Conservation (phyloP, 2,113 vertebrate species). For the Suricata suricatta region DNA sequence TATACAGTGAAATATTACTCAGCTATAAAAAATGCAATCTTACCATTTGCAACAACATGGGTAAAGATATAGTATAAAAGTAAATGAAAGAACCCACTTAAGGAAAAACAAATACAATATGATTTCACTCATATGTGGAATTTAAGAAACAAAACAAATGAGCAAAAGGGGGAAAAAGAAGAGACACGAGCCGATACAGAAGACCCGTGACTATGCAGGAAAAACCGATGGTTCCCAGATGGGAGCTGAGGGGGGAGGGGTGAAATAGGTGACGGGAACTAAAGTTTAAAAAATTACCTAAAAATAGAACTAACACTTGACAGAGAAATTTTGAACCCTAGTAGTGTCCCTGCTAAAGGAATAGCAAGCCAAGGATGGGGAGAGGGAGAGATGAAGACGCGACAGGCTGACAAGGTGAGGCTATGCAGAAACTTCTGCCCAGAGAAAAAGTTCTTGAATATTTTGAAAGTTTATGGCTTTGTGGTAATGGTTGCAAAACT, state of each 20-base stretch:
- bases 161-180: not conserved
- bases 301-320: not conserved
- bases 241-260: not conserved
- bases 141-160: not conserved
- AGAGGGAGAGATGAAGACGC: not conserved
- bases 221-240: not conserved
- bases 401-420: not conserved
- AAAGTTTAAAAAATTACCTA: not conserved
- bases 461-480: not conserved
- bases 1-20: not conserved
- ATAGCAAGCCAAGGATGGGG: not conserved
- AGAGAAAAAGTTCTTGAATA: not conserved
- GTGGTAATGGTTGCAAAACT: not conserved
- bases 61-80: not conserved
- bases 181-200: not conserved
- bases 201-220: not conserved
- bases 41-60: not conserved
- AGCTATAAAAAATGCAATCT: not conserved
- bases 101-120: not conserved
- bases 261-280: not conserved
- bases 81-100: not conserved
- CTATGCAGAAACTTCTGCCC: not conserved
- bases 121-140: not conserved
- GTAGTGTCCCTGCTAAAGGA: not conserved
- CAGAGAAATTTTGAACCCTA: not conserved